Evolutionary conservation across 2,113 vertebrate genomes (phyloP).

Genomic region (Balaenoptera acutorostrata): DNA sequence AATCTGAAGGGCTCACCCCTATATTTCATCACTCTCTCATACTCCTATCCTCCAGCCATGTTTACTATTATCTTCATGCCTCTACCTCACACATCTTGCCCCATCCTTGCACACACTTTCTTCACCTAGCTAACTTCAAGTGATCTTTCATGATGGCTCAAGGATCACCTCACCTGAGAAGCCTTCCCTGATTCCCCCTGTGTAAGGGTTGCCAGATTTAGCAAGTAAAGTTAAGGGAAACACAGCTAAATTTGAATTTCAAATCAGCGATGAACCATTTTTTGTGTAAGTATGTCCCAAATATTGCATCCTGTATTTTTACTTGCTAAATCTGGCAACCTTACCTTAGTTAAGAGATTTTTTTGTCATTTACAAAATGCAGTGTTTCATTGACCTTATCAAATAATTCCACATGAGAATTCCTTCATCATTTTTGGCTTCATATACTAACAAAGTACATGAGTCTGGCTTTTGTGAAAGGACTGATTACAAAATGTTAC

Average conservation of each 20-base stretch:
- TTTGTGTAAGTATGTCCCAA: background rate
- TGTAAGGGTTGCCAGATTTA: background rate
- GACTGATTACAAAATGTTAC: slow-evolving; percentile 7
- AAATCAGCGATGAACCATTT: background rate
- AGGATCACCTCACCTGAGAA: background rate
- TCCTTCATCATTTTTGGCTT: background rate
- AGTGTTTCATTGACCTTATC: background rate
- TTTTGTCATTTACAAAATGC: background rate
- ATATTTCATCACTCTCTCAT: background rate
- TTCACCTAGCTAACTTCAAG: background rate
- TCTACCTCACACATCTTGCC: background rate
- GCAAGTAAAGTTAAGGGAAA: background rate
- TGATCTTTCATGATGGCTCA: background rate
- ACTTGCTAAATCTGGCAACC: background rate
- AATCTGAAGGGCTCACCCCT: background rate
- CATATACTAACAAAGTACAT: background rate
- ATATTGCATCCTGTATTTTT: background rate
- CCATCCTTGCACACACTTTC: background rate
- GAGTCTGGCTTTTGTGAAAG: slow-evolving; percentile 9
- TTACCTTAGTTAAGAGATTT: background rate
- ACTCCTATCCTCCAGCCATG: background rate
- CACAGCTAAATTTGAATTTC: slow-evolving; percentile 3
- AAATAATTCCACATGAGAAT: background rate
- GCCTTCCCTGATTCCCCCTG: background rate
- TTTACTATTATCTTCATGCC: background rate